Percentiles rank a stretch among this genome's conserved stretches.
Evolutionary conservation across 2,888 invertebrate species (phyloP).

Genomic region (Torymus texanus): DNA sequence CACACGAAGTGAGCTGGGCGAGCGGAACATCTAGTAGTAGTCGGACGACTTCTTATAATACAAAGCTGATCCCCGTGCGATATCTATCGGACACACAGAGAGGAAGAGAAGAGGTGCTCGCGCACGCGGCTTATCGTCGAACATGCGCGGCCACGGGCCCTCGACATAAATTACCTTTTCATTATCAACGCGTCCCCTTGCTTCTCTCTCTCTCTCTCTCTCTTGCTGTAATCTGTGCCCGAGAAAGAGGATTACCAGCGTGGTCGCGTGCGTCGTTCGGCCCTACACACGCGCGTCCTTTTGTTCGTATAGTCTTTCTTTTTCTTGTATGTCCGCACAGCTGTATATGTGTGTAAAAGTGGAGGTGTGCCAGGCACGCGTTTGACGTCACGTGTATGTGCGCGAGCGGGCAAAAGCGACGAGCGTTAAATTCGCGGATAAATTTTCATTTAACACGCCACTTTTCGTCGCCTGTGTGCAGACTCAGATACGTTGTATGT

Average conservation of each 20-base stretch:
- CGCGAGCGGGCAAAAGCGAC: not conserved
- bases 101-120: constrained; percentile 1
- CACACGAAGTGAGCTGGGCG: not conserved
- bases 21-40: constrained; percentile 13
- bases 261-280: constrained; percentile 2
- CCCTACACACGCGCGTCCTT: not conserved
- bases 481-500: not conserved
- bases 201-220: too few relatives aligned
- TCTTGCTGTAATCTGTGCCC: constrained; percentile 26
- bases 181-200: constrained; percentile 44
- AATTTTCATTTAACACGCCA: constrained; percentile 50
- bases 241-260: constrained; percentile 41
- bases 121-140: constrained; percentile 43
- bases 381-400: not conserved
- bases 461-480: constrained; percentile 5
- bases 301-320: constrained; percentile 1
- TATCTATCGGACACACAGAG: constrained; percentile 13
- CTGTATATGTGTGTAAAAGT: too few relatives aligned
- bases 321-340: not conserved
- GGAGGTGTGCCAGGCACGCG: too few relatives aligned
- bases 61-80: too few relatives aligned
- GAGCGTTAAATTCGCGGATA: constrained; percentile 44
- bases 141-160: constrained; percentile 35
- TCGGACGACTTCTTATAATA: constrained; percentile 18
- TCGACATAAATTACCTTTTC: constrained; percentile 55